Conservation (phyloP, 2,113 vertebrate species). For the Thamnaconus septentrionalis region DNA sequence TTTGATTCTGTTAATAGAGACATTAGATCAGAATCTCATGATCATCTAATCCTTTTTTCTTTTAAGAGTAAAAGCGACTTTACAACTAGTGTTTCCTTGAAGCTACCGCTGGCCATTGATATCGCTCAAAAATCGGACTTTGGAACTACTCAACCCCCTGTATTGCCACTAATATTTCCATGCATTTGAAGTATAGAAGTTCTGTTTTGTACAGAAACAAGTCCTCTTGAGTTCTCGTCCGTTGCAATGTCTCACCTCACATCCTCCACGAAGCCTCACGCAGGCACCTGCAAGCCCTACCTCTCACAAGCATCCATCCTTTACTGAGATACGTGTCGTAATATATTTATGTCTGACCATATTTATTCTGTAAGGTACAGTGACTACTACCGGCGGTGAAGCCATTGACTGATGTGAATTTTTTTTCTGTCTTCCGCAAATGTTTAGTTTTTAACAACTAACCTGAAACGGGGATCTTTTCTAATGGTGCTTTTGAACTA, state of each 20-base stretch:
- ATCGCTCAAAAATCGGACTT: no score
- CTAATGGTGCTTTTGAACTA: slow-evolving; percentile 74
- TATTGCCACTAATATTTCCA: no score
- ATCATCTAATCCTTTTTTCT: no score
- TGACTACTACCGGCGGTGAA: slow-evolving; percentile 57
- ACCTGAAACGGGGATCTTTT: slow-evolving; percentile 48
- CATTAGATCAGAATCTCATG: no score
- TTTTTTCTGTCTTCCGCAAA: slow-evolving; percentile 24
- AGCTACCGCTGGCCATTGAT: no score
- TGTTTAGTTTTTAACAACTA: slow-evolving; percentile 65
- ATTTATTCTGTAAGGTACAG: slow-evolving; percentile 73
- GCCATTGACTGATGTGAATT: slow-evolving; percentile 33
- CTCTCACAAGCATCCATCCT: slow-evolving; percentile 74
- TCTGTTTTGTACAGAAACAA: no score
- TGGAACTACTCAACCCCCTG: no score
- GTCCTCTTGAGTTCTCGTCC: slow-evolving; percentile 50
- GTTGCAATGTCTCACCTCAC: slow-evolving; percentile 39
- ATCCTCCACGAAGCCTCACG: slow-evolving; percentile 35
- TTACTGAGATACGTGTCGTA: slow-evolving; percentile 59
- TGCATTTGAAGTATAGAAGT: no score
- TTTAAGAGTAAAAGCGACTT: no score
- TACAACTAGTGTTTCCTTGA: no score
- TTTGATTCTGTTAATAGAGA: no score
- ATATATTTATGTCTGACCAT: slow-evolving; percentile 72
- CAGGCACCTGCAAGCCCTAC: slow-evolving; percentile 68